These are phyloP conservation scores for Listrodromus nycthemerus DNA, from an alignment of 2,888 invertebrate genomes.

Conservation along the genomic window DNA sequence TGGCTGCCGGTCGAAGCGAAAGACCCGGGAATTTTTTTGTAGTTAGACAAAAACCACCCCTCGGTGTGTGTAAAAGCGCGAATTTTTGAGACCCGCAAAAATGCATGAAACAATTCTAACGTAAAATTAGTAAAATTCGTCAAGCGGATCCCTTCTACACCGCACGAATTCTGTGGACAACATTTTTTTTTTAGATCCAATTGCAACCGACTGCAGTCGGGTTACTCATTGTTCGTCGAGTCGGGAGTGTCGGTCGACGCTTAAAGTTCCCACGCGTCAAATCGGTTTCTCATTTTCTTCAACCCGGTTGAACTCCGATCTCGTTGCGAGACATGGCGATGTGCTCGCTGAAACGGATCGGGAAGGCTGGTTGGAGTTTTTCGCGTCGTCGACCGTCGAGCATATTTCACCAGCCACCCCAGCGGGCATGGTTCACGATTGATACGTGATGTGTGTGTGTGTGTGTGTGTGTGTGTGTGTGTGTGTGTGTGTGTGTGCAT, in stretches of 20 bases:
- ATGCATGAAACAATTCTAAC: not conserved
- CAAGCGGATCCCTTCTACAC: not conserved
- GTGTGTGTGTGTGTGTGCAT: not conserved
- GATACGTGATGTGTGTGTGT: conserved; percentile 4
- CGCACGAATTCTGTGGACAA: not conserved
- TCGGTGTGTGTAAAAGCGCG: not conserved
- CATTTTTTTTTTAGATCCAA: not conserved
- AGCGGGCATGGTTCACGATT: conserved; percentile 9
- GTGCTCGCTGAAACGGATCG: not conserved
- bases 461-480: not conserved
- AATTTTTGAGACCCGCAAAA: not conserved
- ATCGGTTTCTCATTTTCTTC: conserved; percentile 19
- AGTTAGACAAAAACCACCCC: not conserved
- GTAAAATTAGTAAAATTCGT: not conserved
- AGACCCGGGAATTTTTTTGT: not conserved
- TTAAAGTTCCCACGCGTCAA: not conserved
- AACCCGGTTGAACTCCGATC: not conserved
- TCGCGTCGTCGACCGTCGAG: conserved; percentile 30
- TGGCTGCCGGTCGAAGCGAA: not conserved
- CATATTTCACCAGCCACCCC: conserved; percentile 12
- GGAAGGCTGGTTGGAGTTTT: not conserved
- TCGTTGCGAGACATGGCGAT: not conserved
- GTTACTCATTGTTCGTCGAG: not conserved
- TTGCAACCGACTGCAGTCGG: not conserved
- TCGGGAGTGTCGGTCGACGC: not conserved